These are phyloP conservation scores for Cataglyphis cursor DNA, from an alignment of 2,888 invertebrate genomes.

Conservation along the genomic window DNA sequence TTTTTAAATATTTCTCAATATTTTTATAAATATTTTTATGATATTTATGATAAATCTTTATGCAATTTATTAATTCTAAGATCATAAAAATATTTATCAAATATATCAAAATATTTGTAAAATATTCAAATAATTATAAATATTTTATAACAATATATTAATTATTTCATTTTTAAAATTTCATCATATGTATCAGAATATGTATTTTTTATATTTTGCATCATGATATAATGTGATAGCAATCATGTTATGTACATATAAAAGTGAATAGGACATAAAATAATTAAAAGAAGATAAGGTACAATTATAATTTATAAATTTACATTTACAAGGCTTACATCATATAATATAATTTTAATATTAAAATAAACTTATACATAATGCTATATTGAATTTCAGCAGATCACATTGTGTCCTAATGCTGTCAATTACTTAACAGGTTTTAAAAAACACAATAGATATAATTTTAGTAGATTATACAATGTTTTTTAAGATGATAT, in stretches of 20 bases:
- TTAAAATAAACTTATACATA: constrained; percentile 85
- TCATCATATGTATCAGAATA: not conserved
- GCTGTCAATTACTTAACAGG: constrained; percentile 73
- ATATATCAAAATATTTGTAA: too few relatives aligned
- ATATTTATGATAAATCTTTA: too few relatives aligned
- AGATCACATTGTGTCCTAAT: constrained; percentile 72
- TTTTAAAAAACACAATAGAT: constrained; percentile 65
- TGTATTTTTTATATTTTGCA: not conserved
- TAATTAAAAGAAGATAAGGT: constrained; percentile 78
- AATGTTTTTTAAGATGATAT: constrained; percentile 61
- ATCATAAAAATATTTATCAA: too few relatives aligned
- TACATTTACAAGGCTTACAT: constrained; percentile 85
- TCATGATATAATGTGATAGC: not conserved
- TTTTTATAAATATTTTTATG: too few relatives aligned
- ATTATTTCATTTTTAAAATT: not conserved
- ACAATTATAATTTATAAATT: constrained; percentile 86
- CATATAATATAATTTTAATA: constrained; percentile 82
- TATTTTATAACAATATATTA: too few relatives aligned
- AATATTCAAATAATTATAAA: too few relatives aligned
- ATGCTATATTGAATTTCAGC: constrained; percentile 81
- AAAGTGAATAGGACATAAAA: constrained; percentile 28
- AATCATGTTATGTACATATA: not conserved
- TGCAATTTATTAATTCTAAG: too few relatives aligned
- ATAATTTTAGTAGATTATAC: constrained; percentile 63
- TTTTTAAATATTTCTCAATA: too few relatives aligned